Conservation (phyloP, 2,113 vertebrate species). For the Gulo gulo region DNA sequence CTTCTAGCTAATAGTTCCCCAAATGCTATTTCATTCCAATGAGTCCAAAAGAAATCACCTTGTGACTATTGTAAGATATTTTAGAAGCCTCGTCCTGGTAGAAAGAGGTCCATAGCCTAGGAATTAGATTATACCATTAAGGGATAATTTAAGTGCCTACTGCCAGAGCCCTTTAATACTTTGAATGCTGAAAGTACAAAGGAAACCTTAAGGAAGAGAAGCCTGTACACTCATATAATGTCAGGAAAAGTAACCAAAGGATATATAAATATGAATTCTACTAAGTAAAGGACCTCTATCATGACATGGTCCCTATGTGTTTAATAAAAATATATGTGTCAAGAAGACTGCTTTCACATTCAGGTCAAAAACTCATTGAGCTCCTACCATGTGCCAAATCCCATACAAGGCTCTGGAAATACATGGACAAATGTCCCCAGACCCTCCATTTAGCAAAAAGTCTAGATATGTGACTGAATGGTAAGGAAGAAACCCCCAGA, state of each 20-base stretch:
- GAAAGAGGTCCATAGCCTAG: not conserved
- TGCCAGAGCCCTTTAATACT: not conserved
- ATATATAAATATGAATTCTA: not conserved
- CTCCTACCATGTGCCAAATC: not conserved
- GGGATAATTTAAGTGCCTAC: conserved; percentile 8
- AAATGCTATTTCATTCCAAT: conserved; percentile 53
- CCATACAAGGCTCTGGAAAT: not conserved
- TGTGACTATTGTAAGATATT: conserved; percentile 38
- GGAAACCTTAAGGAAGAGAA: not conserved
- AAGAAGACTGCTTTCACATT: not conserved
- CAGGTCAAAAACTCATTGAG: not conserved
- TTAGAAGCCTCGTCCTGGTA: conserved; percentile 6
- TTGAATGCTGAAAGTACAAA: conserved; percentile 5
- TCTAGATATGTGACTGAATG: not conserved
- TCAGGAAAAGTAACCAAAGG: not conserved
- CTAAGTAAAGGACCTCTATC: not conserved
- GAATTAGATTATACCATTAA: conserved; percentile 47
- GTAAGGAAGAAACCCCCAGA: not conserved
- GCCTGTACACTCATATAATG: not conserved
- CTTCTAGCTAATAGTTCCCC: conserved; percentile 54
- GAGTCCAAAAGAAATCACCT: conserved; percentile 56
- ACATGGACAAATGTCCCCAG: not conserved
- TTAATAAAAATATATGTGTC: conserved; percentile 14
- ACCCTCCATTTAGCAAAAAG: not conserved
- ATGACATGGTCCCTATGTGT: not conserved